phyloP scores from a whole-genome alignment of 2,113 vertebrate species.

The Tinamus guttatus region DNA sequence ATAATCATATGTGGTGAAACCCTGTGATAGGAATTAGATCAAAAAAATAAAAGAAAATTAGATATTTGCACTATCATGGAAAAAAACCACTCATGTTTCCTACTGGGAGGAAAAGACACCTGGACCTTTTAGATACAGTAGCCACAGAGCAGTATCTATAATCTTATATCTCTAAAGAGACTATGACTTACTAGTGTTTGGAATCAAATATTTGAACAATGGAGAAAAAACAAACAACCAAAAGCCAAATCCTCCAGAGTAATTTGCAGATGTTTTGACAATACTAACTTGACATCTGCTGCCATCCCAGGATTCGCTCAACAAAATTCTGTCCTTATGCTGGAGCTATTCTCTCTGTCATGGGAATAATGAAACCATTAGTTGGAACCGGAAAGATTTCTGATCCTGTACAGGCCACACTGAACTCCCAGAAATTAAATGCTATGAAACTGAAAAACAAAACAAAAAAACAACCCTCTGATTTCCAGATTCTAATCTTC shows the following conservation, averaged over 20 bases:
- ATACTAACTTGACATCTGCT: neutral
- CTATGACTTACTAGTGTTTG: neutral
- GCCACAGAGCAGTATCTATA: neutral
- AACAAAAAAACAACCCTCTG: neutral
- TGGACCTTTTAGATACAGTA: neutral
- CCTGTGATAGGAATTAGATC: neutral
- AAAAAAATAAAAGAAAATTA: conserved; percentile 3
- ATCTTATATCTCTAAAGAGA: neutral
- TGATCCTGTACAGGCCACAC: neutral
- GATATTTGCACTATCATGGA: neutral
- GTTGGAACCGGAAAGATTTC: neutral
- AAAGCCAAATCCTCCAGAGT: neutral
- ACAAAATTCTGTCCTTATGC: neutral
- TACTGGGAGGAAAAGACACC: neutral
- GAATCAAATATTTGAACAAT: neutral
- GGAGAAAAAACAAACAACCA: neutral
- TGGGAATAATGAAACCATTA: neutral
- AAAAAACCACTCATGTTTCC: neutral
- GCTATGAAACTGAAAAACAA: neutral
- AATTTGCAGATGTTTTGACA: neutral
- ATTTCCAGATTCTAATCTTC: neutral
- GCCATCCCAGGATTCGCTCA: neutral
- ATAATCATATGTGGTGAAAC: neutral
- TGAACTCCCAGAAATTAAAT: neutral
- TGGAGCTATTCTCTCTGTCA: neutral